phyloP scores from a whole-genome alignment of 1,140 invertebrate genomes.

The Linepithema humile region DNA sequence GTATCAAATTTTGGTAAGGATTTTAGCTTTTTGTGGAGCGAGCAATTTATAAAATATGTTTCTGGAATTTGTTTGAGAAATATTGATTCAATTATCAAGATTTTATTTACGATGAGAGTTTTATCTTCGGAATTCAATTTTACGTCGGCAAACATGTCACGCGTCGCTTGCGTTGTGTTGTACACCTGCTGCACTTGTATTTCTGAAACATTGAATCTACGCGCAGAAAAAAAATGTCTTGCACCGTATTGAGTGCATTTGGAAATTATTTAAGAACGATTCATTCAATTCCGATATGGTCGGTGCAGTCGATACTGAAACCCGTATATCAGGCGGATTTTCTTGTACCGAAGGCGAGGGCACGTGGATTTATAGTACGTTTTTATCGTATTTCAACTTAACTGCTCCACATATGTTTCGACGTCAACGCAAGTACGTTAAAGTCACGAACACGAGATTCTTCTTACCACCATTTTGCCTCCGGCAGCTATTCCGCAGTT shows the following conservation, averaged over 20 bases:
- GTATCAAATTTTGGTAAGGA: not conserved
- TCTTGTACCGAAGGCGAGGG: conserved; percentile 27
- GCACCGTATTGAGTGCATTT: not conserved
- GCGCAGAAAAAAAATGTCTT: not conserved
- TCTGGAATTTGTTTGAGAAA: not conserved
- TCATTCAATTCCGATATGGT: conserved; percentile 17
- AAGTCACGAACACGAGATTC: conserved; percentile 55
- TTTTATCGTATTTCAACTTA: conserved; percentile 58
- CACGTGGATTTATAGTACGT: conserved; percentile 49
- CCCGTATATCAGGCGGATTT: conserved; percentile 59
- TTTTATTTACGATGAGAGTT: not conserved
- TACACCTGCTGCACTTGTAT: not conserved
- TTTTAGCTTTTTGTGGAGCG: not conserved
- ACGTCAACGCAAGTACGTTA: conserved; percentile 57
- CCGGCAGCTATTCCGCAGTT: conserved; percentile 38
- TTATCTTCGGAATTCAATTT: not conserved
- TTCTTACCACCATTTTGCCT: conserved; percentile 53
- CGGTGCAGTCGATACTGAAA: conserved; percentile 53
- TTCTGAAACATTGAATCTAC: not conserved
- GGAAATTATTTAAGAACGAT: conserved; percentile 38
- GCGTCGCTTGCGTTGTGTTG: not conserved
- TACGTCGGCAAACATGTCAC: not conserved
- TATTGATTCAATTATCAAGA: not conserved
- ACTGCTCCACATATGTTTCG: conserved; percentile 51
- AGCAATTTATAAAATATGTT: not conserved